Evolutionary conservation across 2,797 vertebrate species (phyloP).

Genomic region (Podarcis lilfordi): DNA sequence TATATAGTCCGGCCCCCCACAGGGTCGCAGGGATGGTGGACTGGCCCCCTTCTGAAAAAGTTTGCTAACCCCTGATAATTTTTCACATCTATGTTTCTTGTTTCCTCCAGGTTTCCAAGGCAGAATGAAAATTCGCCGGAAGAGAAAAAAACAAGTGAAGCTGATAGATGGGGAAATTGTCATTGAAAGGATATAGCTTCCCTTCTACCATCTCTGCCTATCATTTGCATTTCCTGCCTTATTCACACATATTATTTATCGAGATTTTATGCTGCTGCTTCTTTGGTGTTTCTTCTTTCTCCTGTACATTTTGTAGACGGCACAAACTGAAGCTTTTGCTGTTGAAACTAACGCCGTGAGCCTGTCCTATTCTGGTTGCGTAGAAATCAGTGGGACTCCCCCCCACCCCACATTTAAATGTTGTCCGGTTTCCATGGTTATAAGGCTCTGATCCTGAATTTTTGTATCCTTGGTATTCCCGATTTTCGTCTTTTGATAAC

Average conservation of each 20-base stretch:
- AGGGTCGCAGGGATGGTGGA: too few relatives aligned
- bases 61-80: too few relatives aligned
- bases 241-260: conserved; percentile 37
- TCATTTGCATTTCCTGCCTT: conserved; percentile 36
- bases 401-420: not conserved
- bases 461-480: not conserved
- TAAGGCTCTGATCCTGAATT: not conserved
- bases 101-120: conserved; percentile 60
- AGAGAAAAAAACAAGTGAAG: conserved; percentile 67
- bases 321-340: conserved; percentile 42
- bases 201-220: conserved; percentile 28
- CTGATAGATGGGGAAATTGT: conserved; percentile 22
- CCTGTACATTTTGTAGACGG: conserved; percentile 1
- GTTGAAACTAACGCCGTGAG: conserved; percentile 1
- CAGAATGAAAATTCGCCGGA: conserved; percentile 71
- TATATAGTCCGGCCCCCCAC: too few relatives aligned
- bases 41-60: too few relatives aligned
- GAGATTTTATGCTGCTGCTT: conserved; percentile 33
- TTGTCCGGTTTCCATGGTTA: not conserved
- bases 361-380: not conserved
- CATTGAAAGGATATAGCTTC: conserved; percentile 51
- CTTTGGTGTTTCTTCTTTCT: conserved; percentile 43
- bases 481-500: not conserved
- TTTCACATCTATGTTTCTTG: conserved; percentile 22
- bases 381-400: not conserved